Evolutionary conservation across 2,888 invertebrate genomes (phyloP).

Genomic region (Zootermopsis nevadensis): DNA sequence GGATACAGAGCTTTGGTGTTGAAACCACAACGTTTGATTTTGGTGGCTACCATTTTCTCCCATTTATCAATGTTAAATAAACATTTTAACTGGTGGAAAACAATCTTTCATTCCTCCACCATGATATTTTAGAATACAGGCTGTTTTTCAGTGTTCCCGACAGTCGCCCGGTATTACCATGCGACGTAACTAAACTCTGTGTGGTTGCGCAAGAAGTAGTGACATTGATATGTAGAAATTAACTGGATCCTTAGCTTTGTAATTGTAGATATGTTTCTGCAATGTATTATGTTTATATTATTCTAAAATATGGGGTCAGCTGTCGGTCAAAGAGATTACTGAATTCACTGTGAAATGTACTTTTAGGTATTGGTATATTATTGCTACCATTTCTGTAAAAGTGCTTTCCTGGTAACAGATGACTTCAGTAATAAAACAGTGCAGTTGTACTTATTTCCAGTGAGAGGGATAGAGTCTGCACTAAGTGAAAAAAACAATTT

Average conservation of each 20-base stretch:
- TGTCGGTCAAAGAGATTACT: not conserved
- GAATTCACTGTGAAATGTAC: not conserved
- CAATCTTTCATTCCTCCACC: not conserved
- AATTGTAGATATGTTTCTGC: constrained; percentile 22
- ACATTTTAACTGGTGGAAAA: not conserved
- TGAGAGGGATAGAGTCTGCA: constrained; percentile 15
- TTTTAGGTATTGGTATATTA: not conserved
- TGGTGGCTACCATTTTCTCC: not conserved
- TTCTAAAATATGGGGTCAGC: constrained; percentile 32
- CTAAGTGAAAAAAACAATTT: constrained; percentile 16
- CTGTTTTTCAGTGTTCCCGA: constrained; percentile 17
- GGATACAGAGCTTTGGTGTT: constrained; percentile 32
- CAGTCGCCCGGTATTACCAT: not conserved
- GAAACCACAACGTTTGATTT: not conserved
- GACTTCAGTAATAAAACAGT: constrained; percentile 42
- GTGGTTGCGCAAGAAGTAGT: not conserved
- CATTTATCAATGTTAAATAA: not conserved
- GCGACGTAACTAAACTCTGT: not conserved
- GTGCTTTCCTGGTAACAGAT: constrained; percentile 36
- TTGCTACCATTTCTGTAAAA: not conserved
- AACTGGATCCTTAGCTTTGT: constrained; percentile 25
- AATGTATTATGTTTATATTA: constrained; percentile 38
- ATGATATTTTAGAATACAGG: constrained; percentile 10
- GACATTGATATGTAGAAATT: constrained; percentile 18
- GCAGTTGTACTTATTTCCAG: constrained; percentile 30